These are phyloP conservation scores for Scytalopus superciliaris DNA, from an alignment of 2,113 vertebrate species.

Conservation along the genomic window DNA sequence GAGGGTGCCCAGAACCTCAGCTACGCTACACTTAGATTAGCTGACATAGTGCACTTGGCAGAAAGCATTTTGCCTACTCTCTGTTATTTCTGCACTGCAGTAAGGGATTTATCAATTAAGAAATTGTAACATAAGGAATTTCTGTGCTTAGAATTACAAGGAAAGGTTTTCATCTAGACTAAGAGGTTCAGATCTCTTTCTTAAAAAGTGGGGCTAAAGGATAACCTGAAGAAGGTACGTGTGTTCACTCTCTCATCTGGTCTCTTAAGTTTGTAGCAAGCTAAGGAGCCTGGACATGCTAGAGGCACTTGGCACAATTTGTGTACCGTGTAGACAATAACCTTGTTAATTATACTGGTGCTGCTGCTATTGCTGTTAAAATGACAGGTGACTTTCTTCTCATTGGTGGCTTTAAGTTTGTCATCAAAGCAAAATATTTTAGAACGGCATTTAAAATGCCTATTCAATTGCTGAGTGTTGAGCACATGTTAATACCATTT, in stretches of 20 bases:
- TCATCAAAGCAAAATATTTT: conserved; percentile 37
- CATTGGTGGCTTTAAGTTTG: conserved; percentile 5
- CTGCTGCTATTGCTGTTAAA: background rate
- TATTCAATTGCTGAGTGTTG: conserved; percentile 36
- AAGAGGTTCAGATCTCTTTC: background rate
- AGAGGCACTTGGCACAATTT: background rate
- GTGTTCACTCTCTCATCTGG: background rate
- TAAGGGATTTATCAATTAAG: background rate
- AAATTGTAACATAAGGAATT: background rate
- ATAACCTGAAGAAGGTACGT: background rate
- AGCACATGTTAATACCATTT: conserved; percentile 61
- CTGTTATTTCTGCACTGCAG: background rate
- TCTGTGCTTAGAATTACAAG: background rate
- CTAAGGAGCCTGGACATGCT: background rate
- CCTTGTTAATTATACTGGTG: background rate
- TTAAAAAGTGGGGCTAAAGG: background rate
- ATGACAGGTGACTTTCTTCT: background rate
- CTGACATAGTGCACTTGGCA: background rate
- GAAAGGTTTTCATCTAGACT: background rate
- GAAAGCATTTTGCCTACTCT: background rate
- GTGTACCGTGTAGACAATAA: background rate
- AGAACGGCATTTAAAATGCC: conserved; percentile 8
- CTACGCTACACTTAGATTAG: background rate
- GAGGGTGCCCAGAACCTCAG: background rate
- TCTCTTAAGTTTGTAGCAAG: background rate